A percentile compares a stretch with the other conserved stretches of the same genome.
phyloP scores from a whole-genome alignment of 2,797 vertebrate genomes.

The Momotus momota region DNA sequence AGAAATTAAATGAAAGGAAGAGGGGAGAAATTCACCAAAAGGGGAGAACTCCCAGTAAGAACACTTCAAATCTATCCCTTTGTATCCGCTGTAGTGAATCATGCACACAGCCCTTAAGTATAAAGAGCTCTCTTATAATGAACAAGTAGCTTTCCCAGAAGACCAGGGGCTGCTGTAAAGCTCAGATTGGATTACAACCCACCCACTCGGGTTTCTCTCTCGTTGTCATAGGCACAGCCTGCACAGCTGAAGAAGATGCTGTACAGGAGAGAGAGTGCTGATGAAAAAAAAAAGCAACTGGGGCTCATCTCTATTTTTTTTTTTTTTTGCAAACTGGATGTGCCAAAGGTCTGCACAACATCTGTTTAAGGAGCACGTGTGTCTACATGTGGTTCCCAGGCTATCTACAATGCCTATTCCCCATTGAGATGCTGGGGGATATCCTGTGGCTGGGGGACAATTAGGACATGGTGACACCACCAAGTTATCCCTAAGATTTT shows the following conservation, averaged over 20 bases:
- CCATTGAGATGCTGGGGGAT: background rate
- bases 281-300: background rate
- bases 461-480: background rate
- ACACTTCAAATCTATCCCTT: background rate
- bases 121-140: background rate
- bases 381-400: background rate
- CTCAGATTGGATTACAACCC: background rate
- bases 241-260: background rate
- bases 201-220: background rate
- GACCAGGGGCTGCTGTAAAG: background rate
- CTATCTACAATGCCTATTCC: background rate
- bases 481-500: background rate
- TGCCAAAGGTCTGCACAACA: background rate
- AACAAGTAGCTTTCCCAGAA: background rate
- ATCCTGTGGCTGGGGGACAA: background rate
- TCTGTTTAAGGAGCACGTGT: rapidly evolving
- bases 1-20: background rate
- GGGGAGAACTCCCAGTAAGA: background rate
- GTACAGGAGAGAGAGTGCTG: background rate
- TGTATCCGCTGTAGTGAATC: background rate
- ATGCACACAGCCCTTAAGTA: background rate
- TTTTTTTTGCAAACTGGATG: background rate
- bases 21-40: background rate
- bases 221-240: background rate
- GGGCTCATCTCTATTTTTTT: background rate